Percentiles rank a stretch among this genome's conserved stretches.
These are phyloP conservation scores for Cephus cinctus DNA, from an alignment of 1,140 invertebrate species.

Conservation along the genomic window DNA sequence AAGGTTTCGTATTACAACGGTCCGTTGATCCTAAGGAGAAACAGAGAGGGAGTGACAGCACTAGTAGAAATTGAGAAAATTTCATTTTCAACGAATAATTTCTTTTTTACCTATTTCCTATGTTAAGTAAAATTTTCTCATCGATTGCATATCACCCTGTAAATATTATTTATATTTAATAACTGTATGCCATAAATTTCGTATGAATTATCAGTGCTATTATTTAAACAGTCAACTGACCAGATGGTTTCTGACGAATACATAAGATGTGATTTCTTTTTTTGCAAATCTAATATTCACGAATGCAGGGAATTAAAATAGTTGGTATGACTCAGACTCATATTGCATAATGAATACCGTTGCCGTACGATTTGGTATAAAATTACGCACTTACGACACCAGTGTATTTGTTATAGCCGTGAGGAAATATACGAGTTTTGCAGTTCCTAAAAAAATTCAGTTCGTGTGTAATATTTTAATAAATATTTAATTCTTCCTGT, in stretches of 20 bases:
- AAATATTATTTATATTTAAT: no score
- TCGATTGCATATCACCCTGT: no score
- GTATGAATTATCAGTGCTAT: background rate
- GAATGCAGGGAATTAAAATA: conserved; percentile 15
- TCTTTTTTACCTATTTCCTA: no score
- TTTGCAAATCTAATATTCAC: no score
- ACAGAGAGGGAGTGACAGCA: no score
- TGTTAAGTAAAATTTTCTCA: no score
- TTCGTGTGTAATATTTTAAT: background rate
- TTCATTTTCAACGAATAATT: no score
- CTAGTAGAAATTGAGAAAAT: background rate
- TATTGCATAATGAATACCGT: conserved; percentile 24
- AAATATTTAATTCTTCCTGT: background rate
- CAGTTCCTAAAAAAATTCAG: background rate
- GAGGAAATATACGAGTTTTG: background rate
- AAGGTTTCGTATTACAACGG: conserved; percentile 7
- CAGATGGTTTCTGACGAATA: no score
- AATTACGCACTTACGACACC: conserved; percentile 14
- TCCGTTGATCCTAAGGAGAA: no score
- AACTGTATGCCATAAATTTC: background rate
- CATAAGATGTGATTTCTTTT: no score
- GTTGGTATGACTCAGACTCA: conserved; percentile 14
- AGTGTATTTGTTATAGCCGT: no score
- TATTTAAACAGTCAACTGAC: no score
- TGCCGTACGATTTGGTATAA: conserved; percentile 18